Percentiles rank a stretch among this genome's conserved stretches.
Conservation (phyloP, 2,797 vertebrate species). For the Pantherophis alleghaniensis region DNA sequence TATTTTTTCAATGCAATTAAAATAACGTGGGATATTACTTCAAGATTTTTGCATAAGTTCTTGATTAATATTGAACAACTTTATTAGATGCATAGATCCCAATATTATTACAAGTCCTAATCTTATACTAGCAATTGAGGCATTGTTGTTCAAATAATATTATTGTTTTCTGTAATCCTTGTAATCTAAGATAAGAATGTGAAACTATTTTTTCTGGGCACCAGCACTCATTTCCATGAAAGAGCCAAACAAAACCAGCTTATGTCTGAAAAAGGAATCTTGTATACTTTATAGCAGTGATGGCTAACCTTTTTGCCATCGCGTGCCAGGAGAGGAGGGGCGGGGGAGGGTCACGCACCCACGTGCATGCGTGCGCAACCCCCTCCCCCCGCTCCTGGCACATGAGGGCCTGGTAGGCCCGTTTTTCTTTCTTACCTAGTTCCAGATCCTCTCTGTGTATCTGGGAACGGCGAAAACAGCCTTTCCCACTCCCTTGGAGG, state of each 20-base stretch:
- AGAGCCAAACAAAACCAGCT: neutral
- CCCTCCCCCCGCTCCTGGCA: too few species aligned
- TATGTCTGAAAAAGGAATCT: neutral
- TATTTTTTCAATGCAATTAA: neutral
- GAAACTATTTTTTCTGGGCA: neutral
- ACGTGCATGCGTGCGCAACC: too few species aligned
- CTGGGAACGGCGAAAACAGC: too few species aligned
- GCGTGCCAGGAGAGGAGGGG: too few species aligned
- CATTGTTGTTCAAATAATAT: neutral
- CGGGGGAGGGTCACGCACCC: too few species aligned
- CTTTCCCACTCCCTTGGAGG: too few species aligned
- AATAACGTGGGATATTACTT: neutral
- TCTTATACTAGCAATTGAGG: neutral
- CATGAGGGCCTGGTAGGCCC: too few species aligned
- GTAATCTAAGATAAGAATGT: neutral
- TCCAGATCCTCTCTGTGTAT: too few species aligned
- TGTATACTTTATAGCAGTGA: neutral
- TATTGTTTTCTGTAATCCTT: neutral
- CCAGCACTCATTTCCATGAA: neutral
- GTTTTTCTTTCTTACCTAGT: too few species aligned
- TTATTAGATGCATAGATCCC: neutral
- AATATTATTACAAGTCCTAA: neutral
- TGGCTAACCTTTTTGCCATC: too few species aligned
- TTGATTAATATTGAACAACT: neutral
- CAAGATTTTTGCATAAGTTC: neutral